Base-by-base conservation (phyloP, 2,113 vertebrate genomes). In the Cynocephalus volans region DNA sequence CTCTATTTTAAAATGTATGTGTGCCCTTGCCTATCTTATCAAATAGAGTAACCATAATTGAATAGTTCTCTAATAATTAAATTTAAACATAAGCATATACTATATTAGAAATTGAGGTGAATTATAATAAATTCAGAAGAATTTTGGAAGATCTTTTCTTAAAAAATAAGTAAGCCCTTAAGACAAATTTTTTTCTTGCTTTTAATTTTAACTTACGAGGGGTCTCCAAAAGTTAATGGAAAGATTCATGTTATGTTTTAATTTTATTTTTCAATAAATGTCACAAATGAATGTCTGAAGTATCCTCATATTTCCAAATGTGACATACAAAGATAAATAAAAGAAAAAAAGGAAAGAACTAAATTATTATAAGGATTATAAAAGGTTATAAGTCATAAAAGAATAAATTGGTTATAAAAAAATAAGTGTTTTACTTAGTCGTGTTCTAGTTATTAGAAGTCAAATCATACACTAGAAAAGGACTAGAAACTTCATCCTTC, bases 71-170 rank as follows among this genome's bases (percentile, higher is more conserved):
- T 54, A n/a, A 58, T 56, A 89, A 65, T 58, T 56, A 89, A 50
- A 65, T 17, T 36, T 89, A 73, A 56, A n/a, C 31, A n/a, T 36
- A 67, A 84, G 18, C 50, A n/a, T 31, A 75, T 4, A 18, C 50
- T 76, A 5, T 31, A 67, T 67, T 67, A 84, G 28, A 95, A 58
- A 58, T 17, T 83, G 28, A 95, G 8, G n/a, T 21, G 11, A 90
- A 76, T n/a, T 75, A 76, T 76, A 84, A 88, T 41, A 88, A 81
- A 95, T 75, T 76, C 23, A 84, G 56, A 60, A 95, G 36, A 84
- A 95, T 75, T 89, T 76, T 67, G 19, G n/a, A 85, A 54, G 41
- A 26, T 36, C 65, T 58, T n/a, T 73, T 84, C 21, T 10, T 31
- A 82, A 41, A 62, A 58, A 89, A 41, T 41, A 10, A 80, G 41